phyloP scores from a whole-genome alignment of 2,888 invertebrate species.

The Nemurella pictetii region DNA sequence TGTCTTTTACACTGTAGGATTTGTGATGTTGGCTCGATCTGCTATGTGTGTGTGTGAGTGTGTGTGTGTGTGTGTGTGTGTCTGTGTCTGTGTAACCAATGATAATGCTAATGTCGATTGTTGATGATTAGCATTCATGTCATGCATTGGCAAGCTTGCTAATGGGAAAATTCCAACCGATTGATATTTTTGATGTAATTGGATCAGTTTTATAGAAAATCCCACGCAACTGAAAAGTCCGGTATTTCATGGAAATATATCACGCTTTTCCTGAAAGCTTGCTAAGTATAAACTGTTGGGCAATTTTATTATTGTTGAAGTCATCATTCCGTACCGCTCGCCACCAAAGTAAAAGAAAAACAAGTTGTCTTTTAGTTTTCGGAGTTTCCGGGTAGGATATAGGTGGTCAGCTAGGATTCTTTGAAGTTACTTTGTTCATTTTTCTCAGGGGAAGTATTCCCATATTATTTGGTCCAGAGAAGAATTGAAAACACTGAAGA shows the following conservation, averaged over 20 bases:
- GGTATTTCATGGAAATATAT: neutral
- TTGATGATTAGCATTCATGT: neutral
- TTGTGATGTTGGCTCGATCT: neutral
- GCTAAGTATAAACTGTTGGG: too few species aligned
- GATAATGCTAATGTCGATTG: neutral
- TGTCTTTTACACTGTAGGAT: neutral
- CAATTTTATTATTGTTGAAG: too few species aligned
- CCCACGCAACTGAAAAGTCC: neutral
- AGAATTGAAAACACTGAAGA: too few species aligned
- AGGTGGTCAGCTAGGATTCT: too few species aligned
- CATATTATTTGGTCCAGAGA: too few species aligned
- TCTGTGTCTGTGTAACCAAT: neutral
- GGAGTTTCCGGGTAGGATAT: too few species aligned
- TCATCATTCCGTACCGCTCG: too few species aligned
- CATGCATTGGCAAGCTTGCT: neutral
- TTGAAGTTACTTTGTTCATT: too few species aligned
- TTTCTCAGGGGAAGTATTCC: too few species aligned
- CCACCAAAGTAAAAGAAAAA: too few species aligned
- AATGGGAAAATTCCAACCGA: neutral
- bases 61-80: neutral
- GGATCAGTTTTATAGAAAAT: neutral
- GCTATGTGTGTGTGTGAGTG: neutral
- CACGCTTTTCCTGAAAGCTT: neutral
- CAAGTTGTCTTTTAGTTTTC: too few species aligned
- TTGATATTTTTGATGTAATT: neutral